A percentile compares a stretch with the other conserved stretches of the same genome.
Evolutionary conservation across 2,113 vertebrate species (phyloP).

Genomic region (Cyanoderma ruficeps): DNA sequence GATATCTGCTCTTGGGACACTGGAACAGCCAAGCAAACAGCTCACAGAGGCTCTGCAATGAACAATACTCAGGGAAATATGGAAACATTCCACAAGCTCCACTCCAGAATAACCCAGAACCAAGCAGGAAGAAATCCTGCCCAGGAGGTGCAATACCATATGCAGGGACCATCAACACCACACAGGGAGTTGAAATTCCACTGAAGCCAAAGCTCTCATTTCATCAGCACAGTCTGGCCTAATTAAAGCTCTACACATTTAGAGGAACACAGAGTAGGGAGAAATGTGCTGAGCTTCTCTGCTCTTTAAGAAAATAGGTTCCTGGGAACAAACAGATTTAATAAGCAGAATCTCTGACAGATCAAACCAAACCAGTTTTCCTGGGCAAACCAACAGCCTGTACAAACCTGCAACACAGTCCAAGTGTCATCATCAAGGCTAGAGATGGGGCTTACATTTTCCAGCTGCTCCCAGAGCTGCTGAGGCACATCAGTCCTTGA

Average conservation of each 20-base stretch:
- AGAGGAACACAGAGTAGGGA: neutral
- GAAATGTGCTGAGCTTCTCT: neutral
- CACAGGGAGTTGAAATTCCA: neutral
- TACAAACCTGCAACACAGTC: neutral
- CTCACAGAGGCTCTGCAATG: neutral
- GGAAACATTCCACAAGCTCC: neutral
- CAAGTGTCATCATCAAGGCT: neutral
- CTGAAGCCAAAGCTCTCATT: neutral
- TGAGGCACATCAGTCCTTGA: neutral
- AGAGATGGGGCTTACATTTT: neutral
- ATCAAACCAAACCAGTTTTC: constrained; percentile 59
- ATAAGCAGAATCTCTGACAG: constrained; percentile 18
- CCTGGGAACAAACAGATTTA: constrained; percentile 60
- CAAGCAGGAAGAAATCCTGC: neutral
- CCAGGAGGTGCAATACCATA: too few species aligned
- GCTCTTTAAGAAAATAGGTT: constrained; percentile 12
- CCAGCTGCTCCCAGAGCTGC: neutral
- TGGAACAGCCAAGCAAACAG: neutral
- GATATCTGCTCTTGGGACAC: neutral
- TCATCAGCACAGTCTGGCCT: neutral
- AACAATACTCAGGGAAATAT: neutral
- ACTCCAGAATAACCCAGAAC: neutral
- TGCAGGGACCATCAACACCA: neutral
- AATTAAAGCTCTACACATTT: neutral
- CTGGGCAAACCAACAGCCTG: constrained; percentile 29